Conservation (phyloP, 2,888 invertebrate genomes). For the Dasypolia templi region DNA sequence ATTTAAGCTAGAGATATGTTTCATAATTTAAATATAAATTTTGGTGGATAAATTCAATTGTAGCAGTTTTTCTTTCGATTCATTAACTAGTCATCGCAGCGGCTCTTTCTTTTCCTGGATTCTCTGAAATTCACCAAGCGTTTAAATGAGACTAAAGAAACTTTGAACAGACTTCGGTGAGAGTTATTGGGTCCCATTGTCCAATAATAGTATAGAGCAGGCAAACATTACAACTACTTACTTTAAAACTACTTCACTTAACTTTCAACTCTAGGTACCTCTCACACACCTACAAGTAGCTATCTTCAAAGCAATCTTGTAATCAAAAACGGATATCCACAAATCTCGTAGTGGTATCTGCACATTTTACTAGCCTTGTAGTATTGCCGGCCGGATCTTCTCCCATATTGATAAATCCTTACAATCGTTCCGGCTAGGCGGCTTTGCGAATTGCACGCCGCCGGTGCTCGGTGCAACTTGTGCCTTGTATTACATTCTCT, state of each 20-base stretch:
- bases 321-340: constrained; percentile 63
- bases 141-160: neutral
- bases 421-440: constrained; percentile 85
- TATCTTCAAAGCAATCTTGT: constrained; percentile 42
- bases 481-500: constrained; percentile 80
- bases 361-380: constrained; percentile 68
- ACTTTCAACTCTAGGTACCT: neutral
- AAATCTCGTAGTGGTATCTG: constrained; percentile 68
- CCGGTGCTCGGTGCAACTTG: constrained; percentile 75
- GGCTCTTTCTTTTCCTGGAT: neutral
- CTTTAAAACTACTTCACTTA: neutral
- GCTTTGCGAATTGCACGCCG: constrained; percentile 83
- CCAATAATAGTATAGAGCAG: neutral
- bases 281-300: neutral
- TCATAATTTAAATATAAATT: neutral
- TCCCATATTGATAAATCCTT: constrained; percentile 85
- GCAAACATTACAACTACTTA: neutral
- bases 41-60: neutral
- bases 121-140: neutral
- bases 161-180: neutral
- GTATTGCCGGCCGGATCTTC: constrained; percentile 73
- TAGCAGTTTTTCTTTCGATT: neutral
- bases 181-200: neutral
- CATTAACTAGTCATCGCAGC: neutral
- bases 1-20: constrained; percentile 22